Evolutionary conservation across 2,797 vertebrate species (phyloP).

Genomic region (Neopelma chrysocephalum): DNA sequence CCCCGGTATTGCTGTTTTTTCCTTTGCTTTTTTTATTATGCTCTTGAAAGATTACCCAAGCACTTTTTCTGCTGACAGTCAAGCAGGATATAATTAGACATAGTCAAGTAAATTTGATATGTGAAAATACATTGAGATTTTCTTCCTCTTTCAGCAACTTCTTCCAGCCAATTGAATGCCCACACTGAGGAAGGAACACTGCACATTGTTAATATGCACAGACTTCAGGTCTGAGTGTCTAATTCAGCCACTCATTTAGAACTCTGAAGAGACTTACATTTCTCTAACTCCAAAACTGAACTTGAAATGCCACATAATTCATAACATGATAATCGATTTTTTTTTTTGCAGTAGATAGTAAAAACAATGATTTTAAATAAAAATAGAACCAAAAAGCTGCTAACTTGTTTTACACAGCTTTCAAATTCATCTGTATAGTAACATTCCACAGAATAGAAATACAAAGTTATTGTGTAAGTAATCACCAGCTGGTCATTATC

Average conservation of each 20-base stretch:
- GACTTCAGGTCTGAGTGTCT: neutral
- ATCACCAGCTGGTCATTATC: neutral
- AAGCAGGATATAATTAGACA: slow-evolving; percentile 20
- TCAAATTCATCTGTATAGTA: neutral
- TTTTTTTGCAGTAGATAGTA: neutral
- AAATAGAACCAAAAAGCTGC: neutral
- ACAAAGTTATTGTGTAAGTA: neutral
- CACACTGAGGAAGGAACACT: neutral
- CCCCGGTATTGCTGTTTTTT: neutral
- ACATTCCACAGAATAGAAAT: neutral
- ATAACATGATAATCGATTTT: neutral
- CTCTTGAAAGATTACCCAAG: slow-evolving; percentile 34
- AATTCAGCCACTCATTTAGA: neutral
- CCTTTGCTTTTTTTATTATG: neutral
- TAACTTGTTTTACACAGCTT: neutral
- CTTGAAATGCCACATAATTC: neutral
- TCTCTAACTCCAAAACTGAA: neutral
- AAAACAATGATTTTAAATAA: neutral
- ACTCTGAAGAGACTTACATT: neutral
- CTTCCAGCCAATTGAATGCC: slow-evolving; percentile 6
- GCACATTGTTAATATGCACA: neutral
- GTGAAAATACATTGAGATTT: slow-evolving; percentile 36
- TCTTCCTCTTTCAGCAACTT: slow-evolving; percentile 40
- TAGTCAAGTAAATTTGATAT: slow-evolving; percentile 27
- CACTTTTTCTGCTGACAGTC: slow-evolving; percentile 38